phyloP scores from a whole-genome alignment of 2,113 vertebrate species.

The Bujurquina vittata region DNA sequence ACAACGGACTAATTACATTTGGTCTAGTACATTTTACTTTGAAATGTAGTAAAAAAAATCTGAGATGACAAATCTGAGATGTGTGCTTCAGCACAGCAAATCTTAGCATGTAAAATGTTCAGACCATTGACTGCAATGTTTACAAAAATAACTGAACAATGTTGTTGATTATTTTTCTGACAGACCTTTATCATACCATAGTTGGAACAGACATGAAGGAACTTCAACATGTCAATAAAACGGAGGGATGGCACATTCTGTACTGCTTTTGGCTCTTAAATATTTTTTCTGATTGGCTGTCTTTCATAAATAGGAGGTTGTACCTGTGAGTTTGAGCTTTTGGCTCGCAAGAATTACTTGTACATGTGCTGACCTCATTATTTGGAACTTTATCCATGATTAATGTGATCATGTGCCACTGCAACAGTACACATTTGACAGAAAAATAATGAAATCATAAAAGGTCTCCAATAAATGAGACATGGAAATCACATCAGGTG shows the following conservation, averaged over 20 bases:
- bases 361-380: accelerated
- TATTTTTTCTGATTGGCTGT: too few species aligned
- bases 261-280: not conserved
- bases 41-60: not conserved
- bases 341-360: too few species aligned
- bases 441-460: not conserved
- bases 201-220: not conserved
- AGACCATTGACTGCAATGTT: too few species aligned
- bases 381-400: not conserved
- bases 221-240: not conserved
- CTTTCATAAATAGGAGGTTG: not conserved
- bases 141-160: too few species aligned
- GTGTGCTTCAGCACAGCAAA: not conserved
- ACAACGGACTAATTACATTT: not conserved
- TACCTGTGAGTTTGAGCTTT: not conserved
- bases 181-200: not conserved
- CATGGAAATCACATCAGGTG: not conserved
- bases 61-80: not conserved
- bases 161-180: too few species aligned
- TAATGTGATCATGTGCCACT: not conserved
- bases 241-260: not conserved
- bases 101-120: not conserved
- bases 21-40: not conserved
- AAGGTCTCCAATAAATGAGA: not conserved
- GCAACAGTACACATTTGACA: not conserved